A percentile compares a stretch with the other conserved stretches of the same genome.
phyloP scores from a whole-genome alignment of 2,797 vertebrate genomes.

The Gymnothorax reevesii region DNA sequence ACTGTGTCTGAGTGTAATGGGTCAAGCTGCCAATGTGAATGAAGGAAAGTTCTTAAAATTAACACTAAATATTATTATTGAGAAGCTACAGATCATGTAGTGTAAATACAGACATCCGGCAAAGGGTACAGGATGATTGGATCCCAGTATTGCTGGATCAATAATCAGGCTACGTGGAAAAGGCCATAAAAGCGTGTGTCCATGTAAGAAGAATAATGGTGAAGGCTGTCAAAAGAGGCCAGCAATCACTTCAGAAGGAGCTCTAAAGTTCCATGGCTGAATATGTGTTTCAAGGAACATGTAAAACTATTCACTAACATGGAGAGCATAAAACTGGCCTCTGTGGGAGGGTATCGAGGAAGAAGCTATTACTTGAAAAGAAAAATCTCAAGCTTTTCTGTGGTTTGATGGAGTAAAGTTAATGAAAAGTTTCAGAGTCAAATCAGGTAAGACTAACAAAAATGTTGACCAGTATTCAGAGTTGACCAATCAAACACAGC shows the following conservation, averaged over 20 bases:
- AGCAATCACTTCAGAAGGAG: not conserved
- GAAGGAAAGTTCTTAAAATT: not conserved
- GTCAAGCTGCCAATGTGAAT: not conserved
- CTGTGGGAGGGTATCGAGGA: not conserved
- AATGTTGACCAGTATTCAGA: not conserved
- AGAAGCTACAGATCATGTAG: no score
- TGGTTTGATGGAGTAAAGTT: not conserved
- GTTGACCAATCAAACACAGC: not conserved
- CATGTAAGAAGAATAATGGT: not conserved
- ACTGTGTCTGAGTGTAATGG: no score
- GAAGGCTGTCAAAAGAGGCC: not conserved
- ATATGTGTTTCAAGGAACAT: not conserved
- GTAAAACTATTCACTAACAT: not conserved
- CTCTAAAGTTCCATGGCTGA: not conserved
- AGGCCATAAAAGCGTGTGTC: not conserved
- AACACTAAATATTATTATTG: no score
- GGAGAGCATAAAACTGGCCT: not conserved
- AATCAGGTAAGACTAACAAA: not conserved
- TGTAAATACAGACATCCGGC: not conserved
- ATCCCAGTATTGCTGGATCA: not conserved
- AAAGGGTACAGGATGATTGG: not conserved
- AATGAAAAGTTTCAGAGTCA: not conserved
- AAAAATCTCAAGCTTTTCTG: not conserved
- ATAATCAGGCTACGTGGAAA: not conserved
- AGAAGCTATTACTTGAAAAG: not conserved